Conservation (phyloP, 2,888 invertebrate species). For the Eilema griseolum region DNA sequence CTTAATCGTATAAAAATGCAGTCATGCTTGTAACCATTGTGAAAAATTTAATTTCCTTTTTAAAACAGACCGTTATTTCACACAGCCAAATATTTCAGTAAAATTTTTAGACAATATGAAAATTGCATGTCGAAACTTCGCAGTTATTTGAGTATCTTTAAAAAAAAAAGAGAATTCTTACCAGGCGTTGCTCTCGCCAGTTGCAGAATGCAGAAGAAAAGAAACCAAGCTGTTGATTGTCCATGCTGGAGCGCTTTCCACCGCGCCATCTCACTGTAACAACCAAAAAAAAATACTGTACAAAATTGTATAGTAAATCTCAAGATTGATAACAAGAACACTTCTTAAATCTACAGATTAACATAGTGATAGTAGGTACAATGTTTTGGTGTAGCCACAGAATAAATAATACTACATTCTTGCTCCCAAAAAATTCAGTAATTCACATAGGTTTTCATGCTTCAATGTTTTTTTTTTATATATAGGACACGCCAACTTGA, state of each 20-base stretch:
- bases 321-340: background rate
- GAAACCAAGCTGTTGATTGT: constrained; percentile 66
- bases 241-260: constrained; percentile 79
- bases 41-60: constrained; percentile 22
- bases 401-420: too few relatives aligned
- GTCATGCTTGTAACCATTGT: constrained; percentile 29
- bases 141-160: background rate
- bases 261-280: constrained; percentile 85
- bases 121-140: background rate
- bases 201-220: constrained; percentile 71
- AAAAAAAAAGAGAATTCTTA: constrained; percentile 46
- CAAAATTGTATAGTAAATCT: background rate
- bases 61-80: background rate
- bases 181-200: constrained; percentile 76
- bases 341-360: too few relatives aligned
- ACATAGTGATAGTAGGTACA: too few relatives aligned
- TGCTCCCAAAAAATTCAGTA: too few relatives aligned
- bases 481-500: too few relatives aligned
- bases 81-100: background rate
- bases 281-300: constrained; percentile 46
- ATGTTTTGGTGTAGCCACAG: background rate
- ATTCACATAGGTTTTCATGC: too few relatives aligned
- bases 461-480: too few relatives aligned
- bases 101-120: background rate
- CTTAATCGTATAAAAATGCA: constrained; percentile 24